Conservation (phyloP, 2,113 vertebrate genomes). For the Tragelaphus imberbis region DNA sequence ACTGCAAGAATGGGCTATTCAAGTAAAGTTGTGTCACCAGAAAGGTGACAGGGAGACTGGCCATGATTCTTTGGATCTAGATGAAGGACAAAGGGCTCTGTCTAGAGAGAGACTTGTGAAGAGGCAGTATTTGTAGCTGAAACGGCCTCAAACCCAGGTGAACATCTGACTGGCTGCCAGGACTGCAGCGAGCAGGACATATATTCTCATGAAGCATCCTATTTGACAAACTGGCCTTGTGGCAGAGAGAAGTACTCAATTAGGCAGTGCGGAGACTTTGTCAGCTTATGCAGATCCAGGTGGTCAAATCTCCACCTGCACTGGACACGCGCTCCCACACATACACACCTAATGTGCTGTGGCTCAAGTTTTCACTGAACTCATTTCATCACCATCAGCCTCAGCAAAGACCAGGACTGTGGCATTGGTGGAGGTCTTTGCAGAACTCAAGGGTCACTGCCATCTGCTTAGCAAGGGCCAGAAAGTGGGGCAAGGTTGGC, state of each 20-base stretch:
- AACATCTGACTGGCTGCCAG: not conserved
- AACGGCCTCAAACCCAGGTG: not conserved
- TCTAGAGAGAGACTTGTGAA: not conserved
- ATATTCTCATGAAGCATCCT: not conserved
- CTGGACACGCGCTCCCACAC: rapidly evolving
- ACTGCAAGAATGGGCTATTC: not conserved
- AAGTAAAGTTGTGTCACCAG: not conserved
- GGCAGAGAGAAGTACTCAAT: not conserved
- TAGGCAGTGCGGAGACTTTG: not conserved
- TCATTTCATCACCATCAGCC: not conserved
- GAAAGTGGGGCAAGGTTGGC: not conserved
- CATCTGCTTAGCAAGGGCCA: not conserved
- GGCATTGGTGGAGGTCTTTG: not conserved
- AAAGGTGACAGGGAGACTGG: not conserved
- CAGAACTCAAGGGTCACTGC: not conserved
- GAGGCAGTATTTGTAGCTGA: not conserved
- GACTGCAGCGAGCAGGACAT: not conserved
- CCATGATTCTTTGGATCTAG: not conserved
- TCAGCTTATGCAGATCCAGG: not conserved
- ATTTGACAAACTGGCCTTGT: constrained; percentile 17
- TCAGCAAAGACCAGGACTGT: not conserved
- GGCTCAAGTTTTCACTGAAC: not conserved
- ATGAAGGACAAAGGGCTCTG: not conserved
- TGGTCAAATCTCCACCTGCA: not conserved
- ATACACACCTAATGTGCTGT: not conserved